Evolutionary conservation across 2,888 invertebrate species (phyloP).

Genomic region (Pammene aurita): DNA sequence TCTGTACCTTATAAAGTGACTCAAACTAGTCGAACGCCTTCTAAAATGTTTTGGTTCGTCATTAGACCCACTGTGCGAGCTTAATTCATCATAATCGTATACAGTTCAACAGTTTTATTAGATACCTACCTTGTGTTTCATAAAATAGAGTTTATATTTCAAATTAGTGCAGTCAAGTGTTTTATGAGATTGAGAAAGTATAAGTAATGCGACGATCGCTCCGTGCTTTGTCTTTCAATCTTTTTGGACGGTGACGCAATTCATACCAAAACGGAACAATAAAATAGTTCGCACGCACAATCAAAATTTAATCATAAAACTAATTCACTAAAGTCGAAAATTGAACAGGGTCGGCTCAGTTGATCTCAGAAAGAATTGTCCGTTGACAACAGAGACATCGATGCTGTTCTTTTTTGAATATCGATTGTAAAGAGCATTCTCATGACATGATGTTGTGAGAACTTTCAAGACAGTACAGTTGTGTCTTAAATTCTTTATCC

Average conservation of each 20-base stretch:
- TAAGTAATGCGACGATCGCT: conserved; percentile 66
- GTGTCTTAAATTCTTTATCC: conserved; percentile 70
- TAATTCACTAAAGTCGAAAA: conserved; percentile 49
- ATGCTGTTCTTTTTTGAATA: conserved; percentile 80
- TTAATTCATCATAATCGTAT: conserved; percentile 14
- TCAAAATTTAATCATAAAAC: conserved; percentile 50
- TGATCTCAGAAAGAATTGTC: conserved; percentile 77
- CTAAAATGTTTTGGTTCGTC: conserved; percentile 81
- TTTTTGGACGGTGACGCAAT: conserved; percentile 81
- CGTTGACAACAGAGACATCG: conserved; percentile 83
- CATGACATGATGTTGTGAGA: conserved; percentile 80
- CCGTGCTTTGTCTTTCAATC: conserved; percentile 72
- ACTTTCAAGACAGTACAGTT: conserved; percentile 70
- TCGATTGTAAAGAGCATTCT: conserved; percentile 82
- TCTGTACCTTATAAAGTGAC: conserved; percentile 67
- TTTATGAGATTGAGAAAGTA: conserved; percentile 24
- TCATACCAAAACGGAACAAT: conserved; percentile 75
- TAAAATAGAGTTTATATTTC: neutral
- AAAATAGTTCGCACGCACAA: conserved; percentile 53
- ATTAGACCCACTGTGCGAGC: conserved; percentile 71
- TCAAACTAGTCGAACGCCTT: conserved; percentile 53
- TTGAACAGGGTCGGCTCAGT: conserved; percentile 49
- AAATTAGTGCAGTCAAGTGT: neutral
- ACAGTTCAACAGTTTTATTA: neutral
- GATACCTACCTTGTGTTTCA: neutral